Base-by-base conservation (phyloP, 2,888 invertebrate species). In the Euclidia mi region DNA sequence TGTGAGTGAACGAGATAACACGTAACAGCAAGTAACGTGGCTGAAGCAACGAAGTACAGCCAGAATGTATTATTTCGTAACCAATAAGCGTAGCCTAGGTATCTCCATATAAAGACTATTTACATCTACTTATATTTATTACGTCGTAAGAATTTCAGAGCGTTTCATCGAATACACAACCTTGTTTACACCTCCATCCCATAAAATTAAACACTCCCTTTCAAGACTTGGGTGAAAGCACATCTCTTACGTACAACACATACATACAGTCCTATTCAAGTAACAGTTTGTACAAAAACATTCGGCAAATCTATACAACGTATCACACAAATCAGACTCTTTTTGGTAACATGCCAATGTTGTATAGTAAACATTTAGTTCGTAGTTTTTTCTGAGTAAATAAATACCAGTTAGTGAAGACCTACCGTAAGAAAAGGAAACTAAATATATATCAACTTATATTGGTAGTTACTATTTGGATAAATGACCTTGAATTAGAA, bases 341-440 rank as follows among this genome's bases (percentile, higher is more conserved):
- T 53, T 69, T 71, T 73, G 74, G 74, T 53, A 12, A 0, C 1
- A 12, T 53, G 74, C 71, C 71, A 71, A 58, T 47, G 18, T 31
- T 9, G 43, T 11, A 38, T 44, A 43, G 51, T 61, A 50, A 50
- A 63, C 51, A 58, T 51, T 44, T 45, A 41, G 45, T 41, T 18
- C 6, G 14, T 46, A 43, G 20, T 55, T 69, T 65, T 71, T 71
- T 50, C 20, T 56, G 31, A 12, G 41, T 31, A 47, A 37, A 25
- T 34, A 12, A 12, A 20, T 9, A 25, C 25, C 9, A 40, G 4
- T 25, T 41, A 11, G 4, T 11, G 1, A 32, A 32, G 32, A 32
- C 32, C n/a, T 11, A 32, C 3, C 1, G 0, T 1, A n/a, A 11
- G 4, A 32, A n/a, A n/a, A n/a, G n/a, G n/a, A n/a, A n/a, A n/a